A percentile compares a stretch with the other conserved stretches of the same genome.
phyloP scores from a whole-genome alignment of 2,113 vertebrate species.

The Forbesichthys papilliferus region DNA sequence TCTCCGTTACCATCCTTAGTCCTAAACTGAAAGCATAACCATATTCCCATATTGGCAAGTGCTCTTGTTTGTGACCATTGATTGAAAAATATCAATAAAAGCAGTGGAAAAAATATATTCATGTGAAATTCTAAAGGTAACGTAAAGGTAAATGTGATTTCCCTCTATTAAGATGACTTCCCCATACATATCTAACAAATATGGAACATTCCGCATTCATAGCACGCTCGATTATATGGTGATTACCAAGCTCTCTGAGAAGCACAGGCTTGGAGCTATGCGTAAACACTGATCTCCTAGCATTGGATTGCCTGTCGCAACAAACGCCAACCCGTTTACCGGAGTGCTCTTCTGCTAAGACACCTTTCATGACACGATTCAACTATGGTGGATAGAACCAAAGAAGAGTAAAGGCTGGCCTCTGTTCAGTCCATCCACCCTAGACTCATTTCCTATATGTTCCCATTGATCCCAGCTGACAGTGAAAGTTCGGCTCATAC shows the following conservation, averaged over 20 bases:
- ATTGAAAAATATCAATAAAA: slow-evolving; percentile 37
- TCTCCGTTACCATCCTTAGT: background rate
- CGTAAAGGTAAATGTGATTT: slow-evolving; percentile 19
- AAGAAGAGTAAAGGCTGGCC: background rate
- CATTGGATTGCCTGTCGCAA: slow-evolving; percentile 79
- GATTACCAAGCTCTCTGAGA: slow-evolving; percentile 58
- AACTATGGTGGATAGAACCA: background rate
- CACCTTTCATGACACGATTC: slow-evolving; percentile 5
- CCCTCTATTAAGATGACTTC: slow-evolving; percentile 42
- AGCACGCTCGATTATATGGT: slow-evolving; percentile 38
- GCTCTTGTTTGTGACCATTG: slow-evolving; percentile 27
- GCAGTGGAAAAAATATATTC: background rate
- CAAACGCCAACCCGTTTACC: slow-evolving; percentile 52
- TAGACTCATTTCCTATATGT: too few species aligned
- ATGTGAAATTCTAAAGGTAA: slow-evolving; percentile 23
- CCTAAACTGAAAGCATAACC: slow-evolving; percentile 16
- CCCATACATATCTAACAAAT: slow-evolving; percentile 45
- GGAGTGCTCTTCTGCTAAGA: slow-evolving; percentile 2
- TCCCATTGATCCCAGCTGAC: background rate
- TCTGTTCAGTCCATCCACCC: too few species aligned
- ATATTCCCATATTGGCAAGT: background rate
- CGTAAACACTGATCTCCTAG: slow-evolving; percentile 56
- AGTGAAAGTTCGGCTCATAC: slow-evolving; percentile 3
- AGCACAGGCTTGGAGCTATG: slow-evolving; percentile 57
- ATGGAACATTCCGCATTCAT: slow-evolving; percentile 54